These are phyloP conservation scores for Sceloporus undulatus DNA, from an alignment of 2,113 vertebrate species.

Conservation along the genomic window DNA sequence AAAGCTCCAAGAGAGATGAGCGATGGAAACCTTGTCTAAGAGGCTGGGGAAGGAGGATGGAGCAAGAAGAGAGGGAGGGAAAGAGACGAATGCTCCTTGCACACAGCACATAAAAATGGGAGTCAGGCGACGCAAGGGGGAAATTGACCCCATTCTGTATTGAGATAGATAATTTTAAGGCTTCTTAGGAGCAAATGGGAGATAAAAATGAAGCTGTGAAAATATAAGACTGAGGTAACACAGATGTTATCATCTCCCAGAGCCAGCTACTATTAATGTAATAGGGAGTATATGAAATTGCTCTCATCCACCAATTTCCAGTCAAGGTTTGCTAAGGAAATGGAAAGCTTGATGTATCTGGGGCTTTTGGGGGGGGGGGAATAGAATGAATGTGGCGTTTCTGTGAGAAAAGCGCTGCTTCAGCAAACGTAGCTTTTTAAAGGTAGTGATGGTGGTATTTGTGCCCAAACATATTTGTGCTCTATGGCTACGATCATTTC, in stretches of 20 bases:
- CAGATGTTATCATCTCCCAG: slow-evolving; percentile 15
- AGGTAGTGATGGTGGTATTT: too few relatives aligned
- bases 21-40: accelerated
- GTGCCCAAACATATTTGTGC: neutral
- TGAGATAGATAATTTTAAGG: slow-evolving; percentile 28
- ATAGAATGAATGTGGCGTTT: neutral
- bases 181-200: slow-evolving; percentile 44
- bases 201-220: slow-evolving; percentile 41
- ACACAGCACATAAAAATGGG: neutral
- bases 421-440: neutral
- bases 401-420: neutral
- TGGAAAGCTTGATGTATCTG: slow-evolving; percentile 5
- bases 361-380: too few relatives aligned
- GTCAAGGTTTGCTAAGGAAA: slow-evolving; percentile 40
- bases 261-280: neutral
- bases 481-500: neutral
- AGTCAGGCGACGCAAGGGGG: slow-evolving; percentile 20
- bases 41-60: neutral
- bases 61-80: neutral
- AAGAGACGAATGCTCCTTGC: accelerated
- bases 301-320: slow-evolving; percentile 42
- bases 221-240: slow-evolving; percentile 28
- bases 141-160: slow-evolving; percentile 10
- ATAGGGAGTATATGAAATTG: slow-evolving; percentile 25
- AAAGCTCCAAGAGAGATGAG: accelerated